phyloP scores from a whole-genome alignment of 2,888 invertebrate genomes.

The Kuschelorhynchus macadamiae region DNA sequence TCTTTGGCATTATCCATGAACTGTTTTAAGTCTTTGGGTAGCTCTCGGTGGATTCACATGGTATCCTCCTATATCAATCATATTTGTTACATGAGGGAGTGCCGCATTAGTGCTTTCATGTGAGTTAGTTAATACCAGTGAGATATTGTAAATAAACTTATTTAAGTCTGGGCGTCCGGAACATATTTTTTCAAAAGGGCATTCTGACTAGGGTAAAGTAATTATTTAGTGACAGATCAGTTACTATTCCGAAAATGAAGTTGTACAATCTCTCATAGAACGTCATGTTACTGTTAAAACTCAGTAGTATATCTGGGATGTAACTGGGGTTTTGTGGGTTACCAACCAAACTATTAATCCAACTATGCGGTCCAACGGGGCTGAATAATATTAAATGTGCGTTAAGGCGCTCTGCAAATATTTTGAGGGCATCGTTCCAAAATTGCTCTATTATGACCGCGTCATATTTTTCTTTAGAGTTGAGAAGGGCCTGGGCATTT shows the following conservation, averaged over 20 bases:
- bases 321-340: constrained; percentile 70
- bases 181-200: constrained; percentile 57
- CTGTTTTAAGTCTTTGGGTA: constrained; percentile 55
- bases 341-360: constrained; percentile 1
- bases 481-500: constrained; percentile 57
- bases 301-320: constrained; percentile 62
- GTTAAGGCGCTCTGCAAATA: constrained; percentile 64
- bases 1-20: constrained; percentile 54
- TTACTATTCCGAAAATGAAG: constrained; percentile 58
- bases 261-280: constrained; percentile 72
- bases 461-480: constrained; percentile 65
- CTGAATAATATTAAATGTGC: constrained; percentile 66
- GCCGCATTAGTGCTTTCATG: constrained; percentile 71
- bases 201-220: constrained; percentile 55
- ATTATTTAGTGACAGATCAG: constrained; percentile 48
- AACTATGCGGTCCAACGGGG: background rate
- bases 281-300: constrained; percentile 62
- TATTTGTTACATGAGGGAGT: constrained; percentile 71
- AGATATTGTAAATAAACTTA: constrained; percentile 60
- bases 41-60: constrained; percentile 63
- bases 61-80: constrained; percentile 73
- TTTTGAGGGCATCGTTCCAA: constrained; percentile 69
- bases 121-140: constrained; percentile 60
- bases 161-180: constrained; percentile 56
- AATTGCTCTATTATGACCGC: constrained; percentile 69